Evolutionary conservation across 2,113 vertebrate genomes (phyloP), one percentile per base, ranked within the genome.

Genomic region (Pycnonotus jocosus): DNA sequence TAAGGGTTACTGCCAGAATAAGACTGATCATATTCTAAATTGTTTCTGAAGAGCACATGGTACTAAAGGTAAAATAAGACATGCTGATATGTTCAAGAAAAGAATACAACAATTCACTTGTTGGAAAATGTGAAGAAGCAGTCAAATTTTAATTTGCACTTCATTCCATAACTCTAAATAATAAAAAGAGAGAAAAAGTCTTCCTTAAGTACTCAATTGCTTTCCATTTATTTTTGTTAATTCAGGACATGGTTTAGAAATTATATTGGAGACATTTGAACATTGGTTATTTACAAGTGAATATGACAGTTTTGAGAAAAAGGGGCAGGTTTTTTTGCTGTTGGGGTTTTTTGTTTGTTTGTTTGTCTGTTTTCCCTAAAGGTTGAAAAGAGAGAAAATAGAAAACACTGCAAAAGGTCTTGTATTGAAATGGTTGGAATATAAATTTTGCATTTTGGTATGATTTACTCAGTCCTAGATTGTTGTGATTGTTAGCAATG

Each of bases 41-140:
- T 5, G 31, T 69, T 85, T 86, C 79, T 65, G 50, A 48, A 37
- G 9, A 68, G 14, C 21, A 60, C 5, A 14, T 28, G 18, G 7
- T 58, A 42, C 12, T 78, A 28, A 71, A 81, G 15, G 11, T 51
- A 79, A 72, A 82, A 57, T 24, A 61, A 66, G 37, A 28, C 47
- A n/a, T 4, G 0, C 4, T 2, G 0, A 4, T 53, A 15, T 3
- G 11, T 3, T 70, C 31, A 79, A 33, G 10, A 42, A 27, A 54
- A 89, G 4, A 79, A 66, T 24, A 21, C 3, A 45, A 4, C 15
- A 45, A 74, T 58, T 79, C 10, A 71, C 5, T 44, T 73, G 1
- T 22, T 58, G 72, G 35, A 81, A 91, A 73, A 64, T 28, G 9
- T 47, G 38, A 91, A n/a, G 31, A 85, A 56, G 9, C 7, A 47